These are phyloP conservation scores for Herpailurus yagouaroundi DNA, from an alignment of 2,113 vertebrate species.

Conservation along the genomic window DNA sequence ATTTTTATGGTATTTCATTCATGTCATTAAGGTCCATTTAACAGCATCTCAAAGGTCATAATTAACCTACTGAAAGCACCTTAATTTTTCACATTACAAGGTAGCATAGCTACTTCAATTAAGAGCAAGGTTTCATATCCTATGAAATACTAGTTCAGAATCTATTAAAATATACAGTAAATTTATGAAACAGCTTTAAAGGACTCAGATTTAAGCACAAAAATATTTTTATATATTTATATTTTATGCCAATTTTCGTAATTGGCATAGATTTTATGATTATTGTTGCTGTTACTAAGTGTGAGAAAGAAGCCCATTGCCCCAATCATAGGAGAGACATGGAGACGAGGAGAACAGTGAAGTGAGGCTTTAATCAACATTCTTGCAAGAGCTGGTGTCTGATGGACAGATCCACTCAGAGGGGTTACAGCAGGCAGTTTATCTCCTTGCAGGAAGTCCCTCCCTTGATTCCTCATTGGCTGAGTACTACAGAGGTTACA, in stretches of 20 bases:
- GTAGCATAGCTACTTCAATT: neutral
- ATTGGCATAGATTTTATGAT: slow-evolving; percentile 63
- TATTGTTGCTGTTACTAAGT: slow-evolving; percentile 58
- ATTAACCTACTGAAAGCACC: neutral
- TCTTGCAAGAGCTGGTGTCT: too few species aligned
- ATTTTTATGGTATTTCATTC: neutral
- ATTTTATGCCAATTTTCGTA: slow-evolving; percentile 56
- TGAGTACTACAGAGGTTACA: too few species aligned
- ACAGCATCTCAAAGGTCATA: neutral
- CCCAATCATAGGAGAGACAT: too few species aligned
- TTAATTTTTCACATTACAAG: slow-evolving; percentile 27
- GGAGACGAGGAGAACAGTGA: too few species aligned
- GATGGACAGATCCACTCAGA: too few species aligned
- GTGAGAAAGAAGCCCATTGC: too few species aligned
- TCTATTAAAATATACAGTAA: slow-evolving; percentile 18
- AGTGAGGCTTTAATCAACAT: too few species aligned
- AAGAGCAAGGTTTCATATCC: neutral
- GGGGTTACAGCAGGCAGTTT: too few species aligned
- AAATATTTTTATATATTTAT: slow-evolving; percentile 10
- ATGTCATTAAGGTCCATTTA: neutral
- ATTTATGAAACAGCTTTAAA: slow-evolving; percentile 60
- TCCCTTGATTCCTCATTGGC: too few species aligned
- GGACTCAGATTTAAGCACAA: slow-evolving; percentile 74
- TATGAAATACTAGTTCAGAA: slow-evolving; percentile 29
- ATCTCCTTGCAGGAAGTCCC: too few species aligned